Evolutionary conservation across 2,797 vertebrate genomes (phyloP), one percentile per base, ranked within the genome.

Genomic region (Manis crassicaudata): DNA sequence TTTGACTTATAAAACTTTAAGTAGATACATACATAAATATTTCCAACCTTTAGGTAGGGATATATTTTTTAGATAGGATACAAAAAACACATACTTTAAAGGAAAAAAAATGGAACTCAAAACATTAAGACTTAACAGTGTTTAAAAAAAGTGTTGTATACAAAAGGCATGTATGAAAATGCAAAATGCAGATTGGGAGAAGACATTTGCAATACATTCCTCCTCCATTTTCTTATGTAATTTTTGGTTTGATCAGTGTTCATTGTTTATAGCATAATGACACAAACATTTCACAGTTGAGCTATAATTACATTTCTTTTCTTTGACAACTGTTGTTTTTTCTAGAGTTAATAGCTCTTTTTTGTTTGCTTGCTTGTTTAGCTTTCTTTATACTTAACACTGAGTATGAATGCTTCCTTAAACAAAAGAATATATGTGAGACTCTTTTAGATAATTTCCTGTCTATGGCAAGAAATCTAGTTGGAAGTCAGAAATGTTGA

Each of bases 231-330:
- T 90, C 8, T 37, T 3, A 7, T 77, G 40, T 95, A 77, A 77
- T 58, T 85, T 96, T 76, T 82, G 14, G 13, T 86, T 94, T 93
- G 65, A 85, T 97, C 56, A 46, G 35, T 79, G 23, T 85, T 96
- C 25, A 50, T 93, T 85, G 25, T 95, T 90, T 88, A 82, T 14
- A 46, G 4, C 90, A 32, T 80, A 83, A 56, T 63, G 50, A 94
- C 70, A 90, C 82, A 88, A 90, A 62, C 77, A 81, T 65, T 90
- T 92, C 81, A 77, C 37, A 88, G 27, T 68, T 84, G 29, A 97
- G 40, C 70, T 96, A 18, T 88, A 92, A 95, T 96, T 94, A 77
- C 7, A 40, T 92, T 94, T 91, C 40, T 82, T 95, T 81, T 76
- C 50, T 18, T 81, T 93, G 67, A 95, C 84, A 97, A 60, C 60